Evolutionary conservation across 2,797 vertebrate species (phyloP), one percentile per base, ranked within the genome.

Genomic region (Lemur catta): DNA sequence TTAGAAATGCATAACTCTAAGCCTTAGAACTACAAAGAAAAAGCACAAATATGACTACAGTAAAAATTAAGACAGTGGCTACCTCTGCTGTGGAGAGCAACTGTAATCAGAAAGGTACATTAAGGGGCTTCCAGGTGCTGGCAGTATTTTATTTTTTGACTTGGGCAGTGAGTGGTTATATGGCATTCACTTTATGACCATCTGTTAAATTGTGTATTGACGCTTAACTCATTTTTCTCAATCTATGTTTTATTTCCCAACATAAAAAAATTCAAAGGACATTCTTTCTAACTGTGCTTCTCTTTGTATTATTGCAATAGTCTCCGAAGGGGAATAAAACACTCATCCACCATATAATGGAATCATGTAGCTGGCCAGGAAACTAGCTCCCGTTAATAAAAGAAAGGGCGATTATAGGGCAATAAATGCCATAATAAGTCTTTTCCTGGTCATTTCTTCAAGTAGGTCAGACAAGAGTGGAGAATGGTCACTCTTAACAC

Each of bases 271-370:
- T 43, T 50, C 24, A 79, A 63, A 91, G 46, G 38, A 84, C 38
- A 20, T n/a, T 85, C 14, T 65, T 46, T 46, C 35, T 67, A 84
- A 82, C 15, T 79, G 33, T 65, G 43, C 13, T 75, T 91, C 72
- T 82, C 38, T 86, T 76, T 89, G 57, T 52, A 75, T 48, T 28
- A 20, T 30, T 94, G 59, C 9, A 86, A 22, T 20, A 41, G 87
- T 80, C 94, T 96, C 75, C 26, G 35, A 87, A 79, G 81, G 57
- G 65, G 81, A 82, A 84, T 71, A 71, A 80, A 91, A 94, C 84
- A 33, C 63, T 61, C 59, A 74, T 46, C 4, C 20, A 50, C 35
- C 46, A 43, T 12, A 15, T 17, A 48, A 84, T 43, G 48, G 55
- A 84, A 46, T 61, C 46, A 79, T 10, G 43, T 67, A 28, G 55